Percentiles rank a stretch among this genome's conserved stretches.
phyloP scores from a whole-genome alignment of 1,140 invertebrate genomes.

The Bemisia tabaci region DNA sequence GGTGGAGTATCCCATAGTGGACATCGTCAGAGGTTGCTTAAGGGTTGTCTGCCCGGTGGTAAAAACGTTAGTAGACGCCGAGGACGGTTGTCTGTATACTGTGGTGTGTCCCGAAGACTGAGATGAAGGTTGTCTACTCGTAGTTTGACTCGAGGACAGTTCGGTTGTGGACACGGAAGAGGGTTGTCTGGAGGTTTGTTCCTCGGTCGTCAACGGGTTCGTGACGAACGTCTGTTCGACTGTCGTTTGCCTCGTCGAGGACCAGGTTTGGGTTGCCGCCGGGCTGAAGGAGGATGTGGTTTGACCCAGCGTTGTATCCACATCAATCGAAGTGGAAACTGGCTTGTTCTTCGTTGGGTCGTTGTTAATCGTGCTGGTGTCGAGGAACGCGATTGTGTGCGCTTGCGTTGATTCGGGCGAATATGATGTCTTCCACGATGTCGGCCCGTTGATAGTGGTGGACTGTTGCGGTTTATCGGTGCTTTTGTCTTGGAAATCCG shows the following conservation, averaged over 20 bases:
- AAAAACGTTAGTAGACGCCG: too few relatives aligned
- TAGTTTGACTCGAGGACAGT: too few relatives aligned
- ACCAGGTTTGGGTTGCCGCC: neutral
- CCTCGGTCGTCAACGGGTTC: neutral
- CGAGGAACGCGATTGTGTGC: too few relatives aligned
- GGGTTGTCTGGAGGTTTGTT: neutral
- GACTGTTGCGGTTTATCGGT: neutral
- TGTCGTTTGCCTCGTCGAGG: neutral
- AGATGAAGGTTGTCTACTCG: too few relatives aligned
- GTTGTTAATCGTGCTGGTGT: neutral
- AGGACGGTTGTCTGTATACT: too few relatives aligned
- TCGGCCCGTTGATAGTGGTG: neutral
- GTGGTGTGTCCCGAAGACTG: too few relatives aligned
- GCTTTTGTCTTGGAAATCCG: neutral
- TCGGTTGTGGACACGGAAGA: neutral
- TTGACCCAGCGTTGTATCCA: too few relatives aligned
- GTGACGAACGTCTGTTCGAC: neutral
- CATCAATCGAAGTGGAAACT: neutral
- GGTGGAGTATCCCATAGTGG: too few relatives aligned
- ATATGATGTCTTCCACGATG: slow-evolving; percentile 2
- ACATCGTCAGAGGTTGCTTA: too few relatives aligned
- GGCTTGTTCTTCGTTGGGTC: neutral
- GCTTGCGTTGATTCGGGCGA: slow-evolving; percentile 3
- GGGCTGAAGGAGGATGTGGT: too few relatives aligned
- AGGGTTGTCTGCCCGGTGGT: too few relatives aligned